phyloP scores from a whole-genome alignment of 2,113 vertebrate genomes.

The Illadopsis cleaveri region DNA sequence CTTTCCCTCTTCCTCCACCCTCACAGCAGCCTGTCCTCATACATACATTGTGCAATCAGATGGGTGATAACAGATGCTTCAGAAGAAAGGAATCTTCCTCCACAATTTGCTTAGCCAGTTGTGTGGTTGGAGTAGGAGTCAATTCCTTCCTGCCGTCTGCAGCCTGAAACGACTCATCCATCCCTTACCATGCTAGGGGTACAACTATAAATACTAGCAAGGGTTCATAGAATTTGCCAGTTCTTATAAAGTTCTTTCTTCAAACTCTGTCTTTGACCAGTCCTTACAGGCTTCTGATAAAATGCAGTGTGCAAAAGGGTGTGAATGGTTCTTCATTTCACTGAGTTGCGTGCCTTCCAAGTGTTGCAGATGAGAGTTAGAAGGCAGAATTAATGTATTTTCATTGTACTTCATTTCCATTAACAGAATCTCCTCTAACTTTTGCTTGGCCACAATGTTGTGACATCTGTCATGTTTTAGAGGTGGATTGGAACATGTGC shows the following conservation, averaged over 20 bases:
- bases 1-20: conserved; percentile 25
- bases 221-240: not conserved
- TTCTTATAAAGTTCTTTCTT: not conserved
- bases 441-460: not conserved
- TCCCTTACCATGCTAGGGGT: conserved; percentile 24
- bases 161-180: conserved; percentile 62
- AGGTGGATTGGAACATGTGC: not conserved
- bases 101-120: conserved; percentile 65
- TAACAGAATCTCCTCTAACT: not conserved
- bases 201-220: conserved; percentile 56
- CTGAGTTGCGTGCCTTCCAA: not conserved
- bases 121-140: conserved; percentile 65
- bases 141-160: conserved; percentile 66
- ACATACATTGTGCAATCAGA: conserved; percentile 64
- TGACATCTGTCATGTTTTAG: not conserved
- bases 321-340: not conserved
- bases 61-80: conserved; percentile 63
- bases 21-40: conserved; percentile 56
- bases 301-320: not conserved
- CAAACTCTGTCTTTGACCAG: not conserved
- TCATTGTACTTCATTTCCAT: not conserved
- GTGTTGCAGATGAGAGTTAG: not conserved
- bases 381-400: not conserved
- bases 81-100: conserved; percentile 64
- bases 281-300: not conserved